Evolutionary conservation across 2,797 vertebrate genomes (phyloP).

Genomic region (Cercopithecus petaurista): DNA sequence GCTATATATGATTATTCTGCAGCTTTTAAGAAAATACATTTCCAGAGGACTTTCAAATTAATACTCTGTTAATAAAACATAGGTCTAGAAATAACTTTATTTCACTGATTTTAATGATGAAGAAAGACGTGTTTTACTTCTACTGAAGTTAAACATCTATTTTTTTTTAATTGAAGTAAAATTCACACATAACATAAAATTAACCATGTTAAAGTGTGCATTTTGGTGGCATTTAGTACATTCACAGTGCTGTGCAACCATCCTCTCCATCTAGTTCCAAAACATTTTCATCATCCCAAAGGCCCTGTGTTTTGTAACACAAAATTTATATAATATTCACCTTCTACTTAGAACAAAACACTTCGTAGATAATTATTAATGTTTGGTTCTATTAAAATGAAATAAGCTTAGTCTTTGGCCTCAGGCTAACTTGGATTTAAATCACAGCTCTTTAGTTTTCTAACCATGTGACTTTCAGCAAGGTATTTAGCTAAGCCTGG

Average conservation of each 20-base stretch:
- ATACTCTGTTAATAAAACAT: neutral
- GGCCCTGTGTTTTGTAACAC: neutral
- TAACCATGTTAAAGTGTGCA: neutral
- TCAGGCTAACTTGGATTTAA: conserved; percentile 14
- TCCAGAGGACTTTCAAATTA: conserved; percentile 31
- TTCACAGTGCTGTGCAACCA: neutral
- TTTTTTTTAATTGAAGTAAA: neutral
- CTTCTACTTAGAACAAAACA: neutral
- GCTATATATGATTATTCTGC: neutral
- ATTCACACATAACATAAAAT: neutral
- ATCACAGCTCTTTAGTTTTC: conserved; percentile 9
- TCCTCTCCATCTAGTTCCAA: neutral
- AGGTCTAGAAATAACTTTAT: neutral
- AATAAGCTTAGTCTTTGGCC: neutral
- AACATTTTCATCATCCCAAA: neutral
- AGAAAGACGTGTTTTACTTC: neutral
- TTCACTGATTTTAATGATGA: conserved; percentile 4
- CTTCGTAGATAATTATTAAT: conserved; percentile 29
- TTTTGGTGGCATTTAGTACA: neutral
- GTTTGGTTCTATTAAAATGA: neutral
- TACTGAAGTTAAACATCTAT: neutral
- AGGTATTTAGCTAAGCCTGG: neutral
- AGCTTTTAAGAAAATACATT: neutral
- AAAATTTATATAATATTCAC: neutral
- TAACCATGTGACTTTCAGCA: conserved; percentile 3